Evolutionary conservation across 2,797 vertebrate genomes (phyloP).

Genomic region (Pogoniulus pusillus): DNA sequence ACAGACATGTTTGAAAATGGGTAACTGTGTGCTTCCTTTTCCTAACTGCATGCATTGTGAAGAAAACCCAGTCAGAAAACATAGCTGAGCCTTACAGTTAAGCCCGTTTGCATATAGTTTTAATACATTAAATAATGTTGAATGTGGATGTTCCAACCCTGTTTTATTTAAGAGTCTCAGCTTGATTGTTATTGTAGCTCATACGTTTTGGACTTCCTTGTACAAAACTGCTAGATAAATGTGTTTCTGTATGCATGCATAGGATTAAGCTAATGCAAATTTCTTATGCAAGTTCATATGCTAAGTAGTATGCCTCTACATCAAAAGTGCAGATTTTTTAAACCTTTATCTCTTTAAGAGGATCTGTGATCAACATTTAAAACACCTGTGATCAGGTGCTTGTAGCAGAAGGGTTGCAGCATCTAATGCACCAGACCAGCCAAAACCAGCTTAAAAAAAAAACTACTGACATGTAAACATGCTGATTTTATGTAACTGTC

Average conservation of each 20-base stretch:
- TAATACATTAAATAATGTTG: background rate
- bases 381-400: constrained; percentile 42
- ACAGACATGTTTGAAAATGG: background rate
- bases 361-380: constrained; percentile 29
- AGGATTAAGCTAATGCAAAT: constrained; percentile 19
- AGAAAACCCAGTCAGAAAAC: background rate
- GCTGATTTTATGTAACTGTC: constrained; percentile 9
- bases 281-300: background rate
- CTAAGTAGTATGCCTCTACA: background rate
- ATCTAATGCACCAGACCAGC: background rate
- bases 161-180: background rate
- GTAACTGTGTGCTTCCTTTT: background rate
- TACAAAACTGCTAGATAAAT: background rate
- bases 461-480: background rate
- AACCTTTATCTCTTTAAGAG: constrained; percentile 43
- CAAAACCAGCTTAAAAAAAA: constrained; percentile 7
- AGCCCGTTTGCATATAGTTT: background rate
- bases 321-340: constrained; percentile 42
- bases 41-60: background rate
- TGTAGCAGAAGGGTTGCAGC: constrained; percentile 11
- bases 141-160: background rate
- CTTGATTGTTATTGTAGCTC: background rate
- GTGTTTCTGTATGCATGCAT: background rate
- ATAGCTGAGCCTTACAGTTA: background rate
- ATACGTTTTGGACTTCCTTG: background rate